phyloP scores from a whole-genome alignment of 2,113 vertebrate species.

The Nannobrachium achirus region DNA sequence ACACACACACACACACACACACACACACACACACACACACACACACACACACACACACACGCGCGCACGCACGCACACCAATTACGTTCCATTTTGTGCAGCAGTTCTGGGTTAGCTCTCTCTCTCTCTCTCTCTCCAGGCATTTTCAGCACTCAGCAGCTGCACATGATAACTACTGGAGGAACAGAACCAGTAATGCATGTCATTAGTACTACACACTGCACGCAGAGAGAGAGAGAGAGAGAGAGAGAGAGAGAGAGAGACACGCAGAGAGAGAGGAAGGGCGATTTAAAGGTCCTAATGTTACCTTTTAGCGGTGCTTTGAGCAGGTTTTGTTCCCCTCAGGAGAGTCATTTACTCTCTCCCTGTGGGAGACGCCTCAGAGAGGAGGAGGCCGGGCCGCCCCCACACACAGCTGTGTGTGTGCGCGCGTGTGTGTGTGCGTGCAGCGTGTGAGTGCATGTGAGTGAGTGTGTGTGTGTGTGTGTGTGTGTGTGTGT shows the following conservation, averaged over 20 bases:
- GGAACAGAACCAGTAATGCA: conserved; percentile 57
- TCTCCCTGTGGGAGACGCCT: conserved; percentile 41
- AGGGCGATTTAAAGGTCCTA: conserved; percentile 59
- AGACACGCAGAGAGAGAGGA: not conserved
- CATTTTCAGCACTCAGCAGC: conserved; percentile 60
- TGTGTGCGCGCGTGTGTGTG: no score
- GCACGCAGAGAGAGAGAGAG: not conserved
- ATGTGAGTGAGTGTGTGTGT: no score
- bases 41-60: no score
- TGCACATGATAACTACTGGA: conserved; percentile 56
- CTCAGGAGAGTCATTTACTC: conserved; percentile 52
- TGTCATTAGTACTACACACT: conserved; percentile 53
- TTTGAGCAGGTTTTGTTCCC: conserved; percentile 61
- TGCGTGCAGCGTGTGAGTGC: no score
- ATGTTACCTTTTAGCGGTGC: conserved; percentile 75
- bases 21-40: no score
- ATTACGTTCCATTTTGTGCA: conserved; percentile 29
- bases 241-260: not conserved
- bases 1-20: not conserved
- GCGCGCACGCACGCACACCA: not conserved
- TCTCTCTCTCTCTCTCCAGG: conserved; percentile 50
- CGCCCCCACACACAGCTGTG: conserved; percentile 33
- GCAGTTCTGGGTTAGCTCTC: conserved; percentile 42
- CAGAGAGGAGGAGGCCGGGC: conserved; percentile 18
- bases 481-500: no score